Evolutionary conservation across 2,797 vertebrate genomes (phyloP), one percentile per base, ranked within the genome.

Genomic region (Clarias platycephalus): DNA sequence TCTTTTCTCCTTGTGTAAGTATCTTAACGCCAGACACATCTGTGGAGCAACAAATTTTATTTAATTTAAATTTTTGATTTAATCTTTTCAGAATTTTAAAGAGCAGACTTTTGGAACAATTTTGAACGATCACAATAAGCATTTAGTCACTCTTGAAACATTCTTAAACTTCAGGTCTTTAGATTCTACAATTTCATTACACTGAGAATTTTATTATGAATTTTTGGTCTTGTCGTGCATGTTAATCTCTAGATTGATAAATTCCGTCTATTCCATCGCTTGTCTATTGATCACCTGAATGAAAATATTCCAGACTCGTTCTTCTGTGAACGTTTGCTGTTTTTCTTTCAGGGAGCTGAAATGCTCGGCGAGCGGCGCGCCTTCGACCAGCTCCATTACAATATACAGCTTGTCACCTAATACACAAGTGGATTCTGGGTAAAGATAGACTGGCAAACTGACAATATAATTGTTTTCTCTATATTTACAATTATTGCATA

Each of bases 321-420:
- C 96, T 89, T 97, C 97, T 0, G 94, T 95, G 90, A 98, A 95
- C 5, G 76, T 92, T 66, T 96, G 95, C 9, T 94, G 93, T 86
- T 97, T 98, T 91, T 97, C 96, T 90, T 95, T 97, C 85, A 97
- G 93, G 86, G 96, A 97, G 91, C 90, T 95, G 22, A 97, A 95
- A 84, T 97, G 95, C 49, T 97, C 95, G 22, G 95, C 95, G 77
- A 98, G 92, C 0, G 96, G 93, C 28, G 93, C 91, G 1, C 97
- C 96, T 85, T 98, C 96, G 71, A 97, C 97, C 84, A 98, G 94
- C 88, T 98, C 97, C 97, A 98, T 97, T 72, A 98, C 95, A 18
- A 97, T 94, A 87, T 97, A 98, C 64, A 99, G 89, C 81, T 92
- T 95, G 82, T 97, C 96, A 86, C 94, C 96, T 98, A 60, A 26